phyloP scores from a whole-genome alignment of 2,797 vertebrate species.

The Helarctos malayanus region DNA sequence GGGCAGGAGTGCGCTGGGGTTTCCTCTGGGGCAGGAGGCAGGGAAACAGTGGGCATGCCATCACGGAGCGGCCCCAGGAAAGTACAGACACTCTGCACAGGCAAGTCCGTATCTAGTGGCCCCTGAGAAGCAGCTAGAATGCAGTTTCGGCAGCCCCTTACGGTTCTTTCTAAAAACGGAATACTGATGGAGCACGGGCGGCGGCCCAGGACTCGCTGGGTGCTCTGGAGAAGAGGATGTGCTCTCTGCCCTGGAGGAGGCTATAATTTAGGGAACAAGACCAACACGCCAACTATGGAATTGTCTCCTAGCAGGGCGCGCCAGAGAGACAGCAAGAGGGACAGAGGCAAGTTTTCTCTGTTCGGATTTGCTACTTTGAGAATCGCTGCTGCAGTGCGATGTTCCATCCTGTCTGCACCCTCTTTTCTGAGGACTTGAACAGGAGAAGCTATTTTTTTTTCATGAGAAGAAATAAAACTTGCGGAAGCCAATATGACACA shows the following conservation, averaged over 20 bases:
- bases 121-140: neutral
- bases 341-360: neutral
- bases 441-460: neutral
- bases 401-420: neutral
- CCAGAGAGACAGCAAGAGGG: neutral
- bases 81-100: neutral
- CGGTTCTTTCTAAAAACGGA: neutral
- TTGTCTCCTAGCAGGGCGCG: neutral
- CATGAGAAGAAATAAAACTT: neutral
- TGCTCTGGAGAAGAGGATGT: neutral
- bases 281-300: neutral
- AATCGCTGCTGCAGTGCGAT: neutral
- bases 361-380: neutral
- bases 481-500: neutral
- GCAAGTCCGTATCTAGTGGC: neutral
- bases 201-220: neutral
- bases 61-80: neutral
- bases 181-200: neutral
- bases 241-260: neutral
- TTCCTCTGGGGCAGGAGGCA: rapidly evolving
- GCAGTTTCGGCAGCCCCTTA: neutral
- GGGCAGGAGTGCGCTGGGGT: rapidly evolving
- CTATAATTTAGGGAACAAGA: neutral
- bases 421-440: neutral
- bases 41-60: neutral